Conservation (phyloP, 37 sponge, comb jelly and placozoan genomes). For the Amphimedon queenslandica region DNA sequence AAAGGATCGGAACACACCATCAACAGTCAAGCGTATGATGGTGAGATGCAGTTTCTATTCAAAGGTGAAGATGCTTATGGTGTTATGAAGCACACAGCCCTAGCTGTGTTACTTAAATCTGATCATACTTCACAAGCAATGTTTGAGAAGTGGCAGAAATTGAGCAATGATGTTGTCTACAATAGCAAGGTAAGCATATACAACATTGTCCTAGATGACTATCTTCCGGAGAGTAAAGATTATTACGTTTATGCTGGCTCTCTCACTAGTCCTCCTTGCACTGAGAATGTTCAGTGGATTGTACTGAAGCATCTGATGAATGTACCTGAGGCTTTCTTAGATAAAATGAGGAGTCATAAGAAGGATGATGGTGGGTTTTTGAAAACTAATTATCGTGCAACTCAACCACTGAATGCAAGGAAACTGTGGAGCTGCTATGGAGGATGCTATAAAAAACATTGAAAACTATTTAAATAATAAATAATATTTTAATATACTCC, state of each 20-base stretch:
- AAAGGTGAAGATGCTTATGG: background rate
- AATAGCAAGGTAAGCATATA: background rate
- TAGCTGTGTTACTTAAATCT: background rate
- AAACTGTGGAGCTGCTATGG: too few relatives aligned
- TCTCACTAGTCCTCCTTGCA: constrained; percentile 55
- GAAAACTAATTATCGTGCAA: constrained; percentile 9
- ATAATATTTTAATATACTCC: too few relatives aligned
- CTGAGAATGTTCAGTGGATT: constrained; percentile 65
- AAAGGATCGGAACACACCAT: constrained; percentile 1
- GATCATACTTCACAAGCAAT: background rate
- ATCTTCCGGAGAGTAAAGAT: constrained; percentile 24
- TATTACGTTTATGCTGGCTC: constrained; percentile 64
- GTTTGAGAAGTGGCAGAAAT: background rate
- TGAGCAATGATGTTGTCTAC: background rate
- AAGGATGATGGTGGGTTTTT: background rate
- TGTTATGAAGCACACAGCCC: background rate
- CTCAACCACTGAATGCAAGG: constrained; percentile 7
- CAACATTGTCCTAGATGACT: background rate
- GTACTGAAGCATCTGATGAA: constrained; percentile 35
- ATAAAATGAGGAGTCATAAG: constrained; percentile 5
- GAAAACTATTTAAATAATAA: too few relatives aligned
- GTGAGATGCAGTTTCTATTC: constrained; percentile 12
- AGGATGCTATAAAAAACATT: too few relatives aligned
- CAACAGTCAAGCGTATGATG: background rate
- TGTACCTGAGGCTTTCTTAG: constrained; percentile 17